Evolutionary conservation across 1,140 invertebrate species (phyloP).

Genomic region (Gonioctena quinquepunctata): DNA sequence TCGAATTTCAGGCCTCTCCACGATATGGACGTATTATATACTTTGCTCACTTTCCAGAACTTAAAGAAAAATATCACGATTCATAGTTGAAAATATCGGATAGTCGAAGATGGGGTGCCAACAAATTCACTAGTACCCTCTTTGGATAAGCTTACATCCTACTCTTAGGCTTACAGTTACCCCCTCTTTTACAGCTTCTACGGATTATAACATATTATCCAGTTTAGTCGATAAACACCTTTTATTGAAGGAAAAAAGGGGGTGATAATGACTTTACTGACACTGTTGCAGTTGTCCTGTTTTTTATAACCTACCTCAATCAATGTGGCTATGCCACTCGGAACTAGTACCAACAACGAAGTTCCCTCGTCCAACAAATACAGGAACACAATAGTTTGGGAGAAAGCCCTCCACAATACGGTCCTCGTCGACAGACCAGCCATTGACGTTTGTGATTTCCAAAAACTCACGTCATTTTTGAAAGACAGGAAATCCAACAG

Average conservation of each 20-base stretch:
- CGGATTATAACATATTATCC: too few species aligned
- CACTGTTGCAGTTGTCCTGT: too few species aligned
- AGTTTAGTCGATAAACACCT: too few species aligned
- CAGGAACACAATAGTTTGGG: constrained; percentile 90
- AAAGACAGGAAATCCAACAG: constrained; percentile 97
- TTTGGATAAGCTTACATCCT: too few species aligned
- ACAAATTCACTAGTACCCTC: too few species aligned
- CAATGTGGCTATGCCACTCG: constrained; percentile 80
- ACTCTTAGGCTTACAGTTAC: too few species aligned
- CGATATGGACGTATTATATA: constrained; percentile 71
- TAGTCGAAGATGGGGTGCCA: too few species aligned
- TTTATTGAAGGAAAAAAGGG: too few species aligned
- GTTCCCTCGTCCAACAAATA: constrained; percentile 93
- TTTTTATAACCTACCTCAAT: constrained; percentile 86
- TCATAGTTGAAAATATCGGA: too few species aligned
- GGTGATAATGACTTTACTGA: too few species aligned
- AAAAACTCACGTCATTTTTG: constrained; percentile 97
- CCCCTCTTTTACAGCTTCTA: too few species aligned
- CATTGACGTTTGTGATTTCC: constrained; percentile 82
- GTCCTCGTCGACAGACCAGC: constrained; percentile 88
- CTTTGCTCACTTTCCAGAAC: constrained; percentile 95
- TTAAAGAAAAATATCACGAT: constrained; percentile 57
- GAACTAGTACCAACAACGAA: constrained; percentile 86
- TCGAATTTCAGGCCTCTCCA: constrained; percentile 56
- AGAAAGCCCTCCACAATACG: constrained; percentile 91